phyloP scores from a whole-genome alignment of 2,888 invertebrate genomes.

The Protophormia terraenovae region DNA sequence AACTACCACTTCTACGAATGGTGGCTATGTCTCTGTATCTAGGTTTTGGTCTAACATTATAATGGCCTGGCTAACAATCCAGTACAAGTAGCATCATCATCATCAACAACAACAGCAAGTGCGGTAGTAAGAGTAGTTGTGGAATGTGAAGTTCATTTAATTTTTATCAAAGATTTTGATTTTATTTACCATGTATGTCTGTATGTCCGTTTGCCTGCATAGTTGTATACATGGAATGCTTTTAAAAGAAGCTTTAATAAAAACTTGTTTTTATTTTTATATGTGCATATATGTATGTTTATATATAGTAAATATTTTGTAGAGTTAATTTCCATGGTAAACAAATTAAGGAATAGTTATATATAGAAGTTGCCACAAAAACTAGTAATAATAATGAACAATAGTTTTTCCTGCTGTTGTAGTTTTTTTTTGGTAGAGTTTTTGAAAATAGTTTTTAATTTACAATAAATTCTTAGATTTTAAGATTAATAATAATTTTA shows the following conservation, averaged over 20 bases:
- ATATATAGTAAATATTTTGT: slow-evolving; percentile 5
- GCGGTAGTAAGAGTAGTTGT: slow-evolving; percentile 9
- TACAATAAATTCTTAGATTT: not conserved
- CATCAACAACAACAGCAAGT: not conserved
- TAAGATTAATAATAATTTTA: not conserved
- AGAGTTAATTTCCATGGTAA: slow-evolving; percentile 40
- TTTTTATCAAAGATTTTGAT: slow-evolving; percentile 59
- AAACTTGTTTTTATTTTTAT: not conserved
- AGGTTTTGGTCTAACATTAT: slow-evolving; percentile 4
- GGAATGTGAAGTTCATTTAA: slow-evolving; percentile 51
- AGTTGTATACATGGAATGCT: not conserved
- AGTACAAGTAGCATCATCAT: not conserved
- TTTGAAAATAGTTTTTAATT: slow-evolving; percentile 8
- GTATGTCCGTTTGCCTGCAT: not conserved
- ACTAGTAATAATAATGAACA: not conserved
- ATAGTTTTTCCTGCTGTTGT: not conserved
- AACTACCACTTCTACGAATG: slow-evolving; percentile 17
- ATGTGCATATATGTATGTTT: not conserved
- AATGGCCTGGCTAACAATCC: slow-evolving; percentile 33
- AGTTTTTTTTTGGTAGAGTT: not conserved
- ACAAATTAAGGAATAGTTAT: slow-evolving; percentile 41
- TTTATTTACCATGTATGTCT: slow-evolving; percentile 33
- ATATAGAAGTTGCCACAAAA: not conserved
- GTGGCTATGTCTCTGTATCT: slow-evolving; percentile 6
- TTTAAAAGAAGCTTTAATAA: not conserved